Conservation (phyloP, 2,113 vertebrate species). For the Prionailurus bengalensis region DNA sequence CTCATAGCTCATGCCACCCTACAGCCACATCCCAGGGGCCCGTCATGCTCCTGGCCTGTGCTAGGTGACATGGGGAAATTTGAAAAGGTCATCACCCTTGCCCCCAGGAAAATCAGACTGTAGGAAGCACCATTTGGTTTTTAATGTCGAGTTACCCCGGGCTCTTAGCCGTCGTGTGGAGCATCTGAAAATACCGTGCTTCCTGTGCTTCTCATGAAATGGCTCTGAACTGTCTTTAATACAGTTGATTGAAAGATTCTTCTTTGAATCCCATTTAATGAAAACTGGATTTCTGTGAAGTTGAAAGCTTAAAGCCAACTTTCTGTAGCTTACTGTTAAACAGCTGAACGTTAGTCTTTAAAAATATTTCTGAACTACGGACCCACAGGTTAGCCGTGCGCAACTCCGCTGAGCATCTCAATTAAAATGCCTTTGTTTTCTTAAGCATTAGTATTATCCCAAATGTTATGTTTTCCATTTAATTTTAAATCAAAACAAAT, state of each 20-base stretch:
- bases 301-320: constrained; percentile 47
- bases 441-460: background rate
- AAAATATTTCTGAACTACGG: constrained; percentile 47
- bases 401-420: background rate
- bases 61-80: background rate
- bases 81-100: background rate
- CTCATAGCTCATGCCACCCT: background rate
- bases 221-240: background rate
- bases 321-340: constrained; percentile 57
- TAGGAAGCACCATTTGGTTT: background rate
- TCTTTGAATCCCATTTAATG: constrained; percentile 53
- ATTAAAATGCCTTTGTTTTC: constrained; percentile 29
- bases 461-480: constrained; percentile 32
- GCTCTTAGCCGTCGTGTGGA: background rate
- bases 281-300: constrained; percentile 57
- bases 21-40: background rate
- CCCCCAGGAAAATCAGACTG: background rate
- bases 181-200: background rate
- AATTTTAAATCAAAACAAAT: constrained; percentile 43
- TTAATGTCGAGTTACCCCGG: background rate
- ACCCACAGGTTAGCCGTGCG: background rate
- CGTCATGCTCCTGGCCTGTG: background rate
- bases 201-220: background rate
- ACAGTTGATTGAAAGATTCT: background rate
- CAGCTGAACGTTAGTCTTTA: constrained; percentile 44